Evolutionary conservation across 1,140 invertebrate species (phyloP), one percentile per base, ranked within the genome.

Genomic region (Calosoma granatense): DNA sequence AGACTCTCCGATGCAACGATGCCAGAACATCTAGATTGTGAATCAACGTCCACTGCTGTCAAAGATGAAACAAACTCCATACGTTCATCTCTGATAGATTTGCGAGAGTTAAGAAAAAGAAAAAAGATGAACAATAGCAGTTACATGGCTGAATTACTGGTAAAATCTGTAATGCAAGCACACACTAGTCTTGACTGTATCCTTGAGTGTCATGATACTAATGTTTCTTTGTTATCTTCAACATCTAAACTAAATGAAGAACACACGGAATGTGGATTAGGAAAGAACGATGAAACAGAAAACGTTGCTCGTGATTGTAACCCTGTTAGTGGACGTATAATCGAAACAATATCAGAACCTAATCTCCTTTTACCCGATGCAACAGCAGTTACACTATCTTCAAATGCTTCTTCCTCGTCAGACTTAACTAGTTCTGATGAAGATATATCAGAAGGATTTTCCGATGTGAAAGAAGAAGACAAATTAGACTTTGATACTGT

Each of bases 91-190:
- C 14, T 23, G 21, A 17, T 30, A 26, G 14, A 22, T 56, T 17
- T n/a, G 11, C 11, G 9, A 12, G 21, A 57, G 15, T 57, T 65
- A 15, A 67, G 55, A 52, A 60, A 59, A 21, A 64, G 67, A 14
- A 80, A 77, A 60, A 75, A 73, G 51, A 80, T 81, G 62, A 71
- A 70, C 6, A 66, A 70, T 51, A 78, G 75, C 1, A 78, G 77
- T 56, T 71, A 74, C 1, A 83, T 85, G 75, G 81, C 80, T 1
- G 79, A 82, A 9, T 73, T 83, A 55, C 67, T 86, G 19, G 83
- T 83, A 1, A 72, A 79, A 58, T 83, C 82, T 3, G 75, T 85
- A 1, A 76, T 81, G 57, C 74, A 76, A 47, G 76, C 74, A 3
- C 81, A 82, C 51, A 78, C 76, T n/a, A 81, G 75, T 59, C 65